A percentile compares a stretch with the other conserved stretches of the same genome.
Conservation (phyloP, 2,888 invertebrate species). For the Pheosia tremula region DNA sequence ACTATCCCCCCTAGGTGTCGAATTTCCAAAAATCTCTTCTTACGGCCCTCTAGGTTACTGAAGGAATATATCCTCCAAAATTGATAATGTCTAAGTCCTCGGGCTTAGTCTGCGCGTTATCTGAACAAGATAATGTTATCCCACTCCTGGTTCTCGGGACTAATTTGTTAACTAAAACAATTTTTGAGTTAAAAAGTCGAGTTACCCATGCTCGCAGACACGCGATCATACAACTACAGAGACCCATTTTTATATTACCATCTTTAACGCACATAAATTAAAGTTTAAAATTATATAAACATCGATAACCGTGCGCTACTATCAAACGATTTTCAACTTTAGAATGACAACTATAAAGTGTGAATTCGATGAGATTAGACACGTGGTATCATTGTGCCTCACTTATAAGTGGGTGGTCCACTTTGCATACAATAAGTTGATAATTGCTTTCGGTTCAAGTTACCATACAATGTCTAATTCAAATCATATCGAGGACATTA, state of each 20-base stretch:
- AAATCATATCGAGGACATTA: too few relatives aligned
- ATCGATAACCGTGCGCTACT: background rate
- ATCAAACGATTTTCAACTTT: background rate
- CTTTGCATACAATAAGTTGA: slow-evolving; percentile 42
- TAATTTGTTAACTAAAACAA: too few relatives aligned
- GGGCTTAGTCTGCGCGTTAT: too few relatives aligned
- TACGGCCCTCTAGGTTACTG: too few relatives aligned
- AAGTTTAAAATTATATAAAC: background rate
- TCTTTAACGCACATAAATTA: background rate
- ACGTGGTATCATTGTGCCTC: background rate
- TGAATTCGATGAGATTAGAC: background rate
- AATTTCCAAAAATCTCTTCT: too few relatives aligned
- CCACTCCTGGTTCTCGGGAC: too few relatives aligned
- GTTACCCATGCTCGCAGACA: background rate
- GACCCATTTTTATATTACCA: background rate
- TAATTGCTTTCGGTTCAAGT: slow-evolving; percentile 16
- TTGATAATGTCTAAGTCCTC: too few relatives aligned
- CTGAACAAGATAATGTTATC: too few relatives aligned
- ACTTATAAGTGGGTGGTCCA: slow-evolving; percentile 29
- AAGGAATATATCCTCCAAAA: too few relatives aligned
- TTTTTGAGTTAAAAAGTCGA: background rate
- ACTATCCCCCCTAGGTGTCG: too few relatives aligned
- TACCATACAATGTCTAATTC: background rate
- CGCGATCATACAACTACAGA: background rate
- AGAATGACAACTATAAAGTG: background rate